These are phyloP conservation scores for Enteromius afrohamiltoni DNA, from an alignment of 2,797 vertebrate genomes.

Conservation along the genomic window DNA sequence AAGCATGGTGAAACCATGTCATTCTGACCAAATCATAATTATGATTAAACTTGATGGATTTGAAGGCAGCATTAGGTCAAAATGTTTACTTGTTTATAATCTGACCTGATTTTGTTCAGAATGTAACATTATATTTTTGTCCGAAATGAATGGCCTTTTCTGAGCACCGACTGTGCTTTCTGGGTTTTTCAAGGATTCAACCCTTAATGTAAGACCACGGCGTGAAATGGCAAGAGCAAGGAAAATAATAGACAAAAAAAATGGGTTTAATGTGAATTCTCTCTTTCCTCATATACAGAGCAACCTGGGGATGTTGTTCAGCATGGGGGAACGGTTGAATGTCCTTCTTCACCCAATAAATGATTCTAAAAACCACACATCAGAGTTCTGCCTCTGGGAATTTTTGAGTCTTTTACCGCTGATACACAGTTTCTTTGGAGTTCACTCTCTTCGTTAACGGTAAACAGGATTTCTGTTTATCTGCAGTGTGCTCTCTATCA, in stretches of 20 bases:
- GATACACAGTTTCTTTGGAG: background rate
- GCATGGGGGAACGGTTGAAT: constrained; percentile 67
- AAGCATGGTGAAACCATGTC: background rate
- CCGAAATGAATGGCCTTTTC: constrained; percentile 74
- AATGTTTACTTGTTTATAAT: constrained; percentile 56
- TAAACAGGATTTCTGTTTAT: constrained; percentile 1
- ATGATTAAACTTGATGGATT: background rate
- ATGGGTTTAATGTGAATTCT: constrained; percentile 17
- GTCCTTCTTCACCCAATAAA: constrained; percentile 73
- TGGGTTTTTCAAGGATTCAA: constrained; percentile 63
- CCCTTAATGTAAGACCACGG: constrained; percentile 46
- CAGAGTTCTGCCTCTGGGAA: constrained; percentile 22
- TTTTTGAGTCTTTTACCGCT: constrained; percentile 4
- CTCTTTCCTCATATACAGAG: constrained; percentile 42
- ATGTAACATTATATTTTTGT: constrained; percentile 47
- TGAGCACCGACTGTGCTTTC: constrained; percentile 75
- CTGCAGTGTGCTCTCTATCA: background rate
- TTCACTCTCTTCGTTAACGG: background rate
- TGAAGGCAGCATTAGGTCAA: constrained; percentile 36
- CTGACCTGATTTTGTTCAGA: constrained; percentile 65
- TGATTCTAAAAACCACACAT: constrained; percentile 40
- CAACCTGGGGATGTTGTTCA: constrained; percentile 56
- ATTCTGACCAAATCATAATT: background rate
- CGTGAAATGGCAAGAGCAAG: background rate
- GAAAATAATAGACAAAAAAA: constrained; percentile 31